Conservation (phyloP, 2,888 invertebrate genomes). For the Sclerodermus sp. region DNA sequence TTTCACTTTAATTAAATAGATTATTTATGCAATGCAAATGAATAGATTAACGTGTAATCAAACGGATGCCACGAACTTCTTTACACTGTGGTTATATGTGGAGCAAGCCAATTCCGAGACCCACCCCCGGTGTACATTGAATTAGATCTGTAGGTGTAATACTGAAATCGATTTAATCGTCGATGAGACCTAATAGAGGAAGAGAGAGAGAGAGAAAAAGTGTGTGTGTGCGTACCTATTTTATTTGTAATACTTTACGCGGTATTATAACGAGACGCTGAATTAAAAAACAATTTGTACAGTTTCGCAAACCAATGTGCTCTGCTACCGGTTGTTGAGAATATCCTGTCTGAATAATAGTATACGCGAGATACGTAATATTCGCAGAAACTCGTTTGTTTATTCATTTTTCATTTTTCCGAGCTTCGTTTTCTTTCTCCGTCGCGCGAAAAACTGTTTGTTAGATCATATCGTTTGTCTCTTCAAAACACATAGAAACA, state of each 20-base stretch:
- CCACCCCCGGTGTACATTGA: too few species aligned
- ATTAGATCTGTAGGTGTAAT: not conserved
- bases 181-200: not conserved
- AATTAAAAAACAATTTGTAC: not conserved
- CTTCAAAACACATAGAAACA: slow-evolving; percentile 9
- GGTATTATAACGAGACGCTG: not conserved
- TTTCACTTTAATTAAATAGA: not conserved
- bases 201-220: too few species aligned
- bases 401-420: not conserved
- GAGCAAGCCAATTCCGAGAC: too few species aligned
- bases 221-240: not conserved
- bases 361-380: too few species aligned
- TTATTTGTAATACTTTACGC: not conserved
- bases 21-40: too few species aligned
- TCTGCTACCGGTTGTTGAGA: too few species aligned
- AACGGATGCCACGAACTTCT: too few species aligned
- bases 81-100: too few species aligned
- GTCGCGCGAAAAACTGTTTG: not conserved
- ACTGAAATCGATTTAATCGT: not conserved
- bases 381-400: too few species aligned
- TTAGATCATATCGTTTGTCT: not conserved
- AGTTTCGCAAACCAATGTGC: not conserved
- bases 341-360: too few species aligned
- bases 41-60: too few species aligned
- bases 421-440: not conserved